phyloP scores from a whole-genome alignment of 2,888 invertebrate genomes.

The Helicoverpa assulta region DNA sequence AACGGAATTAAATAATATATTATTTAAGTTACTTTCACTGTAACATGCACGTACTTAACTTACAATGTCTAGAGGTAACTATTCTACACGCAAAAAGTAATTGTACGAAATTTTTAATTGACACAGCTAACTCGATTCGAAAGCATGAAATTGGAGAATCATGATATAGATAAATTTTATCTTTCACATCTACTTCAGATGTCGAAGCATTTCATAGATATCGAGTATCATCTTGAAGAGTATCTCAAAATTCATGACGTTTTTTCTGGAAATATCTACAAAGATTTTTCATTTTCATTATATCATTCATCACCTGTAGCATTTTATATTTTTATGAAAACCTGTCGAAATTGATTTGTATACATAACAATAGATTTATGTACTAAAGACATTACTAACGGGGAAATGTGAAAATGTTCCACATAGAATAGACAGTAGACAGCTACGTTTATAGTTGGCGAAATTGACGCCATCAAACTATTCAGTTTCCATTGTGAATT shows the following conservation, averaged over 20 bases:
- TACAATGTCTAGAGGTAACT: constrained; percentile 57
- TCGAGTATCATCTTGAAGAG: constrained; percentile 19
- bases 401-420: constrained; percentile 29
- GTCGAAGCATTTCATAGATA: constrained; percentile 27
- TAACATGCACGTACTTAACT: constrained; percentile 56
- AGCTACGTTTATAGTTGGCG: constrained; percentile 2
- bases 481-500: background rate
- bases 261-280: constrained; percentile 9
- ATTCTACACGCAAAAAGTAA: constrained; percentile 78
- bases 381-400: background rate
- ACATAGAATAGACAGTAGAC: constrained; percentile 1
- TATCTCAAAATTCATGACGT: constrained; percentile 11
- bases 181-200: constrained; percentile 45
- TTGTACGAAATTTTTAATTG: constrained; percentile 71
- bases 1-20: constrained; percentile 48
- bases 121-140: constrained; percentile 69
- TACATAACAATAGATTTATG: constrained; percentile 8
- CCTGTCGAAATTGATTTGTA: too few species aligned
- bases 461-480: background rate
- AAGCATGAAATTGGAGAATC: constrained; percentile 74
- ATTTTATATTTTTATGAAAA: too few species aligned
- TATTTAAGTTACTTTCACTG: constrained; percentile 55
- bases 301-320: too few species aligned
- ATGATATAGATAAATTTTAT: constrained; percentile 64
- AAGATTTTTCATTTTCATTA: too few species aligned